These are phyloP conservation scores for Chitala chitala DNA, from an alignment of 2,113 vertebrate species.

Conservation along the genomic window DNA sequence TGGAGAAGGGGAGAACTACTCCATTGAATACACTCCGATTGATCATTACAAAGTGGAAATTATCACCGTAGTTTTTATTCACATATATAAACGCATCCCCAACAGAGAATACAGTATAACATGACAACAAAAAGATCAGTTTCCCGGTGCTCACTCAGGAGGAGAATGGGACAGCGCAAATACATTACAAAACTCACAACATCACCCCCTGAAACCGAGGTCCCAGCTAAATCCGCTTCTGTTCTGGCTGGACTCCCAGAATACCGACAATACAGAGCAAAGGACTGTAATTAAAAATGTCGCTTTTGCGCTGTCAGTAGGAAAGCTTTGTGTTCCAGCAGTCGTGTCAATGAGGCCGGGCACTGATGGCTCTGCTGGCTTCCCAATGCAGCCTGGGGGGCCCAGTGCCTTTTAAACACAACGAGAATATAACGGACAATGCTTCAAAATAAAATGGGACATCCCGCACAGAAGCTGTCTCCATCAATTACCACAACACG, in stretches of 20 bases:
- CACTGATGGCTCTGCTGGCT: not conserved
- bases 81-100: too few species aligned
- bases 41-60: too few species aligned
- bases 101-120: not conserved
- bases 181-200: not conserved
- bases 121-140: not conserved
- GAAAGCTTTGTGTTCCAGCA: conserved; percentile 8
- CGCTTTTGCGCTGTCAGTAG: not conserved
- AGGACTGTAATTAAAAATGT: not conserved
- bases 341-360: not conserved
- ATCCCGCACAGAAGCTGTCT: conserved; percentile 10
- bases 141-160: not conserved
- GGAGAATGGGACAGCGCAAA: not conserved
- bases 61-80: too few species aligned
- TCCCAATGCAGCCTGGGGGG: not conserved
- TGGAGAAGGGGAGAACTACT: too few species aligned
- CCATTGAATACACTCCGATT: too few species aligned
- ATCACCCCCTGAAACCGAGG: not conserved
- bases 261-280: not conserved
- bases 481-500: conserved; percentile 19
- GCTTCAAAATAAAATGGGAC: conserved; percentile 7
- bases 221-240: not conserved
- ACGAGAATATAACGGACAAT: conserved; percentile 4
- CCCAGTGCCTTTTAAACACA: conserved; percentile 8
- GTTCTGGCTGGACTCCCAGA: not conserved